phyloP scores from a whole-genome alignment of 2,113 vertebrate genomes.

The Ptyas mucosa region DNA sequence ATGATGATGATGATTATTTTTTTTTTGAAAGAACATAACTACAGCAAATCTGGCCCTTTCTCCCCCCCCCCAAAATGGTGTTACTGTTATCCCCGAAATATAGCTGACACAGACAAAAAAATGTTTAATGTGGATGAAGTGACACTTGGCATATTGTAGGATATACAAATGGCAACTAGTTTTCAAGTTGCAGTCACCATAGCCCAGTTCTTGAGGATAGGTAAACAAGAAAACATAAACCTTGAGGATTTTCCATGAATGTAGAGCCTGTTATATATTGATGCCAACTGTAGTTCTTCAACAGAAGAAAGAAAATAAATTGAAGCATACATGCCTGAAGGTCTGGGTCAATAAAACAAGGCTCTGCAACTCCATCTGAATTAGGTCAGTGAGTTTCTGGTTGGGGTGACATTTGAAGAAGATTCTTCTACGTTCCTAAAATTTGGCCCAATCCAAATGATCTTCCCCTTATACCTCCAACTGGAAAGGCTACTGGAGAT shows the following conservation, averaged over 20 bases:
- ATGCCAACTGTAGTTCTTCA: neutral
- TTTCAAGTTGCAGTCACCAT: neutral
- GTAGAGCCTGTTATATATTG: neutral
- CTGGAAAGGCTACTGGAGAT: conserved; percentile 30
- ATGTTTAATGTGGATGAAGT: neutral
- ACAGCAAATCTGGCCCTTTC: neutral
- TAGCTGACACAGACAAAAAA: neutral
- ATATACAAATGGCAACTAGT: neutral
- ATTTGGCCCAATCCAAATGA: neutral
- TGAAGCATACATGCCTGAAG: neutral
- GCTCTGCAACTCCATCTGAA: neutral
- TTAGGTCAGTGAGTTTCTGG: neutral
- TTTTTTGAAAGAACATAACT: neutral
- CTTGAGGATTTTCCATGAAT: neutral
- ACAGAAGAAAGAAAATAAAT: neutral
- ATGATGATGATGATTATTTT: neutral
- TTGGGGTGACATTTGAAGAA: neutral
- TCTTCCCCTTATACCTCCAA: neutral
- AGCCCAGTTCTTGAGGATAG: neutral
- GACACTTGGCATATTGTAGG: neutral
- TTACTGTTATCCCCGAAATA: neutral
- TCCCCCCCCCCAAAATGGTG: neutral
- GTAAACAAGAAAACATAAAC: neutral
- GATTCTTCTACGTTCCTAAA: neutral
- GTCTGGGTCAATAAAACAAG: neutral